Conservation (phyloP, 2,888 invertebrate genomes). For the Antitype chi region DNA sequence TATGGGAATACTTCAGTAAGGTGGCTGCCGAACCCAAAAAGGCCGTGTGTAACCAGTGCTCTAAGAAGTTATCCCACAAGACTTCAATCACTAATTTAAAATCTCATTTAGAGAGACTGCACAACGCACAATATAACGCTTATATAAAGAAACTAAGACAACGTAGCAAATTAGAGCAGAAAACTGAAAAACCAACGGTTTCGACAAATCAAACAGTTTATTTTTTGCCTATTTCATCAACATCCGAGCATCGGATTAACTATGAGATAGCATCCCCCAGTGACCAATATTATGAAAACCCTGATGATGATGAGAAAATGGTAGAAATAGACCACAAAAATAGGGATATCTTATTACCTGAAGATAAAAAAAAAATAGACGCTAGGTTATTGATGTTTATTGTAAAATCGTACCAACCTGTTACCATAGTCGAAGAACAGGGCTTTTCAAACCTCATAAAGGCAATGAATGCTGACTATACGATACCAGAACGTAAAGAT, state of each 20-base stretch:
- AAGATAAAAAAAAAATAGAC: not conserved
- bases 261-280: not conserved
- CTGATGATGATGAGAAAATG: not conserved
- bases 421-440: not conserved
- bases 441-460: not conserved
- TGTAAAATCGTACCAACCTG: not conserved
- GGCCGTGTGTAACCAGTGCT: not conserved
- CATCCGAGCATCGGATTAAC: not conserved
- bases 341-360: too few species aligned
- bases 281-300: not conserved
- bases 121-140: not conserved
- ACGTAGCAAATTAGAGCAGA: not conserved
- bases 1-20: constrained; percentile 5
- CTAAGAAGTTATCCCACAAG: not conserved
- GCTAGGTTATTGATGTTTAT: constrained; percentile 2
- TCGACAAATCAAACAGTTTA: constrained; percentile 4
- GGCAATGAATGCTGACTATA: constrained; percentile 5
- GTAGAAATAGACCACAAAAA: not conserved
- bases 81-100: not conserved
- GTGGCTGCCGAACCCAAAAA: not conserved
- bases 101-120: not conserved
- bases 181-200: not conserved
- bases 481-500: constrained; percentile 3
- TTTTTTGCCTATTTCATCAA: not conserved
- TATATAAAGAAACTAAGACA: not conserved